phyloP scores from a whole-genome alignment of 2,888 invertebrate species.

The Cephus runcator region DNA sequence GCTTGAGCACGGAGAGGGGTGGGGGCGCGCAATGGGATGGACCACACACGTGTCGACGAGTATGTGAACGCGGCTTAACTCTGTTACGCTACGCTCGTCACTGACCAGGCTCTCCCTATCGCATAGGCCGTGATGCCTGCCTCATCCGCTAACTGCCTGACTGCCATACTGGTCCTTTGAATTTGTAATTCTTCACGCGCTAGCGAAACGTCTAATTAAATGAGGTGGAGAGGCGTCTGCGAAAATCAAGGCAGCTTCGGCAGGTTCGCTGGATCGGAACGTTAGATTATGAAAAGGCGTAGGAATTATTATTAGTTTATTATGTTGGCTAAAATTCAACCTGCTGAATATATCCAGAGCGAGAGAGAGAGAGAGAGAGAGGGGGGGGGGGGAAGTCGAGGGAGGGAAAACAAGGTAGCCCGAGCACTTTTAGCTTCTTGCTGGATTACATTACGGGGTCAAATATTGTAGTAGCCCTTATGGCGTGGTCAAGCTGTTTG shows the following conservation, averaged over 20 bases:
- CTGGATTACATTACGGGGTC: constrained; percentile 43
- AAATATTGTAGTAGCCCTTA: constrained; percentile 49
- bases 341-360: no score
- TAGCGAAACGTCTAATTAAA: constrained; percentile 17
- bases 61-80: constrained; percentile 35
- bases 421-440: constrained; percentile 7
- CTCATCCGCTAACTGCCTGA: not conserved
- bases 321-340: no score
- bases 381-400: no score
- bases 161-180: constrained; percentile 9
- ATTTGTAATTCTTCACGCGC: constrained; percentile 17
- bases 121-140: no score
- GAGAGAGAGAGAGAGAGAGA: no score
- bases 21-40: constrained; percentile 6
- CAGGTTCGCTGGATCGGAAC: no score
- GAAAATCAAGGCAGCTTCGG: no score
- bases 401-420: no score
- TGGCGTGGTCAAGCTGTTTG: constrained; percentile 42
- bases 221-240: not conserved
- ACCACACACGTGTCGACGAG: constrained; percentile 48
- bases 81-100: constrained; percentile 17
- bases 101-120: constrained; percentile 3
- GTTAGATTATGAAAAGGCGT: no score
- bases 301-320: no score
- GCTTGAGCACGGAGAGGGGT: constrained; percentile 22